phyloP scores from a whole-genome alignment of 1,140 invertebrate genomes.

The Elysia chlorotica region DNA sequence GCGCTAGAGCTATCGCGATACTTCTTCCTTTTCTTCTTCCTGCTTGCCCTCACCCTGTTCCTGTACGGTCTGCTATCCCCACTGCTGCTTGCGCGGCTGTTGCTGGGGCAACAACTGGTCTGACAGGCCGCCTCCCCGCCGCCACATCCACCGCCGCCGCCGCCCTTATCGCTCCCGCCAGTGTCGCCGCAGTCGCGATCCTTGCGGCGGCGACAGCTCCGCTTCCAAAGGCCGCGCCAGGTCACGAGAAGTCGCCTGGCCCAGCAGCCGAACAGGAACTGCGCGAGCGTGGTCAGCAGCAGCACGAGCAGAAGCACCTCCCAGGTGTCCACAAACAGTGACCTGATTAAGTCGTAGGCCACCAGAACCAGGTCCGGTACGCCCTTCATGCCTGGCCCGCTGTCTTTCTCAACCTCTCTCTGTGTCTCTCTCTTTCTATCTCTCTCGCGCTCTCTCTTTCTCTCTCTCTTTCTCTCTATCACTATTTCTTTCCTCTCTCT shows the following conservation, averaged over 20 bases:
- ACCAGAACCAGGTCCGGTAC: too few species aligned
- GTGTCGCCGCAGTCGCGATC: background rate
- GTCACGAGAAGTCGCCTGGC: background rate
- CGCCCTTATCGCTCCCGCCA: too few species aligned
- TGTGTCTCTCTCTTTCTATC: background rate
- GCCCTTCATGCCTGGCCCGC: background rate
- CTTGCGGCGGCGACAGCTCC: background rate
- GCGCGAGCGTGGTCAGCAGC: background rate
- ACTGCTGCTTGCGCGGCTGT: background rate
- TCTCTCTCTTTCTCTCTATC: slow-evolving; percentile 56
- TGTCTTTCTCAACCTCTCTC: background rate
- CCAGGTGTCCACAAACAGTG: too few species aligned
- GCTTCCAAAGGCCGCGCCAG: background rate
- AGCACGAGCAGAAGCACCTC: too few species aligned
- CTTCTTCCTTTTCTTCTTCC: slow-evolving; percentile 5
- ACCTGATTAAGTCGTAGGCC: too few species aligned
- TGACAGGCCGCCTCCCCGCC: background rate
- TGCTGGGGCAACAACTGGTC: background rate
- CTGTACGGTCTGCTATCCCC: background rate
- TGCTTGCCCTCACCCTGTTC: background rate
- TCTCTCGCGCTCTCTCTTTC: background rate
- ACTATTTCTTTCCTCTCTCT: slow-evolving; percentile 94
- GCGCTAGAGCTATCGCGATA: background rate
- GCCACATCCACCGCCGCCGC: too few species aligned
- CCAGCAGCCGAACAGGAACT: background rate